Evolutionary conservation across 2,888 invertebrate genomes (phyloP), one percentile per base, ranked within the genome.

Genomic region (Cataglyphis cursor): DNA sequence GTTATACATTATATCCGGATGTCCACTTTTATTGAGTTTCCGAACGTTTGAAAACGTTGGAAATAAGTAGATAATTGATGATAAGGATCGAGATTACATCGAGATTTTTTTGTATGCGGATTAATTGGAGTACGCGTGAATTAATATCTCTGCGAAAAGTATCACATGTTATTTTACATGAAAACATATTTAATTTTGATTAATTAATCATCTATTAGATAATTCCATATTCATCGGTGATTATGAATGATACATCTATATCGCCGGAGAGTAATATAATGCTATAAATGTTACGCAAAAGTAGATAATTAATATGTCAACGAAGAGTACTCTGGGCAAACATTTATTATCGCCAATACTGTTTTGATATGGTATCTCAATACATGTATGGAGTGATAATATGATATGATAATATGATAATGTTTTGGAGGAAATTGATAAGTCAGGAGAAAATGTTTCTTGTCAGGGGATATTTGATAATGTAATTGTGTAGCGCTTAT

Each of bases 1-100:
- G 82, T 70, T 64, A 76, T 65, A 80, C 75, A 65, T 74, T 75
- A 74, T 24, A 65, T 59, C 62, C 57, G 28, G 15, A 28, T 41
- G 61, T 48, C 57, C 70, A 81, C 41, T 61, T 68, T 84, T 84
- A 87, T 82, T 65, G 66, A 72, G 61, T 48, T 61, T 24, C 18
- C 9, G 62, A 62, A 59, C 35, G 8, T 75, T 48, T 31, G 38
- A n/a, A 38, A 72, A 64, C 31, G 41, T 44, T 57, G 10, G 51
- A 28, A 48, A 68, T 75, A 31, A 41, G 44, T 48, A 28, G 48
- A 64, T 82, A 65, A 86, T 82, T 72, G 21, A 59, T 12, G 24
- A 41, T 41, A 80, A 70, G n/a, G 3, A 59, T 41, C 8, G 35
- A 24, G 18, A 44, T 70, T 35, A 59, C 21, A 44, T 44, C 38